phyloP scores from a whole-genome alignment of 2,113 vertebrate genomes.

The Megaleporinus macrocephalus region DNA sequence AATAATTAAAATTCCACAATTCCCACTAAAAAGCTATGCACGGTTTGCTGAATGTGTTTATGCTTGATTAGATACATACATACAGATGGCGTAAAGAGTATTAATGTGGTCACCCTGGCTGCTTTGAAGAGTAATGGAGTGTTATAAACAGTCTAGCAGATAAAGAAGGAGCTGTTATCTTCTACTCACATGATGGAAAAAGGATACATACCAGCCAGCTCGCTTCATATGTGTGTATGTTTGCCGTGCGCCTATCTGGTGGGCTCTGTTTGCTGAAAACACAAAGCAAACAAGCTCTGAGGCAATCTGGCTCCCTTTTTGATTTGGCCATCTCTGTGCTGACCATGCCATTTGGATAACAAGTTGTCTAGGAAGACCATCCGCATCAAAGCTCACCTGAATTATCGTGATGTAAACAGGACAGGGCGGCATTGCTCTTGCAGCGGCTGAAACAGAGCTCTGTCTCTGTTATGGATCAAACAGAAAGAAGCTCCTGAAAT shows the following conservation, averaged over 20 bases:
- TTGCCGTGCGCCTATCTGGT: constrained; percentile 22
- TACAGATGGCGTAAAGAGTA: not conserved
- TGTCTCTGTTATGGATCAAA: not conserved
- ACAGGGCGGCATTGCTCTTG: not conserved
- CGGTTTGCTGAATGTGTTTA: not conserved
- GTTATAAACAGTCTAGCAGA: constrained; percentile 23
- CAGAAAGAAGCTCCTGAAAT: not conserved
- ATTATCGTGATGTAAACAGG: not conserved
- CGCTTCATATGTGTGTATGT: not conserved
- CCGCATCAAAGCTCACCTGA: constrained; percentile 1
- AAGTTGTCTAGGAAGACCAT: not conserved
- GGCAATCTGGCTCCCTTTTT: constrained; percentile 15
- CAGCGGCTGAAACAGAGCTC: not conserved
- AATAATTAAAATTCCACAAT: too few relatives aligned
- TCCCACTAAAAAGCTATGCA: too few relatives aligned
- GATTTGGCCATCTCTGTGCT: not conserved
- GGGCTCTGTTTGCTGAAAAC: constrained; percentile 25
- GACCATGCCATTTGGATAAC: not conserved
- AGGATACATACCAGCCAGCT: not conserved
- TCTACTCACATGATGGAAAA: constrained; percentile 21
- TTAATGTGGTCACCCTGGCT: not conserved
- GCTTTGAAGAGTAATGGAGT: constrained; percentile 3
- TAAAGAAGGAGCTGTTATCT: constrained; percentile 14
- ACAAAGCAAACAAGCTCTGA: constrained; percentile 48
- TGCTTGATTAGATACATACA: not conserved